Evolutionary conservation across 1,140 invertebrate genomes (phyloP), one percentile per base, ranked within the genome.

Genomic region (Campoletis sonorensis): DNA sequence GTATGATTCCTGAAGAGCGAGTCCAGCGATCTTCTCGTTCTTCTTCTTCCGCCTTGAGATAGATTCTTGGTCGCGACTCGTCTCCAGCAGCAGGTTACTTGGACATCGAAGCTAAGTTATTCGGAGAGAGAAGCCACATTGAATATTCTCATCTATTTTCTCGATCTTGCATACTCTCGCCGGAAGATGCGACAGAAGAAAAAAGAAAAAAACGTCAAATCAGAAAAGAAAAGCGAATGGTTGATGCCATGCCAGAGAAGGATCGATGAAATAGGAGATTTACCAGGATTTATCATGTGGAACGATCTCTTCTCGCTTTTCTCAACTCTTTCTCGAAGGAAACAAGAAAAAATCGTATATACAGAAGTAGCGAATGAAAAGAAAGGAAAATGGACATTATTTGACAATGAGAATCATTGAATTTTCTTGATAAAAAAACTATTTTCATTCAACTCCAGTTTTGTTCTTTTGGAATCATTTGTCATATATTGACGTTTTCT

Each of bases 81-180:
- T 54, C n/a, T 54, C 8, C 3, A 54, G 7, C 51, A 54, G 51
- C 51, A 54, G 51, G 51, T 54, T 54, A 54, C 51, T 54, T 54
- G 51, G 51, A 54, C 51, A 54, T 21, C 16, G 51, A 21, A 18
- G 51, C 16, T 18, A n/a, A n/a, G 1, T 54, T 21, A 54, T 18
- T 18, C 51, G 3, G n/a, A n/a, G 51, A 54, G 51, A 54, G 51
- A 8, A 54, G 16, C n/a, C 16, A n/a, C 51, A 54, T 54, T 54
- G 51, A 54, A 54, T 54, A 54, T 54, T 54, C 51, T 54, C 51
- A 54, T 54, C 51, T 54, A n/a, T 54, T 54, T 45, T 21, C 16
- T n/a, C 51, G 51, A 54, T 54, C 51, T 54, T n/a, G 51, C 16
- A 54, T 54, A 54, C 51, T 54, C 51, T 54, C 51, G 51, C 51